Evolutionary conservation across 2,113 vertebrate genomes (phyloP), one percentile per base, ranked within the genome.

Genomic region (Orthonyx spaldingii): DNA sequence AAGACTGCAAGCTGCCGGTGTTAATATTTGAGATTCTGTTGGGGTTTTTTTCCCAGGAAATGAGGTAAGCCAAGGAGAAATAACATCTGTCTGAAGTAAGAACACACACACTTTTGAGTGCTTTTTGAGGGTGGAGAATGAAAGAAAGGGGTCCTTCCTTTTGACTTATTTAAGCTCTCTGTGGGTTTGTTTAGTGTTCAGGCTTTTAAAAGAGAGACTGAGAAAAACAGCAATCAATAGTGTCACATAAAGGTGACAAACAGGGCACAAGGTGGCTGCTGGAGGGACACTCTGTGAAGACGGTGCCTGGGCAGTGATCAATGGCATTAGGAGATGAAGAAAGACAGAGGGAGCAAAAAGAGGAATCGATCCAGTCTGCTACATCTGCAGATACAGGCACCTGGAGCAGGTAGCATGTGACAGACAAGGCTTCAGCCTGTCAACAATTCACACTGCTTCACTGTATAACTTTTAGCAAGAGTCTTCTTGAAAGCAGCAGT

Each of bases 161-260:
- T 70, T 74, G 93, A 90, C 82, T 88, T 80, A 55, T 55, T 86
- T 88, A 84, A 90, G 85, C 19, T 86, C 59, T 92, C 79, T 4
- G 1, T 74, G 71, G 87, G 55, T 80, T 91, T 96, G 78, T 93
- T 84, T 64, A 77, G 46, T 47, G 55, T 83, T 83, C 44, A 86
- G 61, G 61, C 63, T 84, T 95, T 91, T 80, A 63, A 87, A 89
- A 91, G 65, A 85, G 41, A 89, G 42, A 37, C 63, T 83, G 79
- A 93, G 87, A 92, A 86, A 96, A 94, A 90, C 6, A 78, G 71
- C 76, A 94, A 94, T 95, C 93, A 93, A 88, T 92, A 88, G 32
- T 60, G 90, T 64, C 94, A 93, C 85, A 59, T 70, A 89, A 91
- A 94, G 93, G 94, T 96, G 92, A 88, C 90, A 94, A 94, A 90